phyloP scores from a whole-genome alignment of 2,888 invertebrate genomes.

The Acleris literana region DNA sequence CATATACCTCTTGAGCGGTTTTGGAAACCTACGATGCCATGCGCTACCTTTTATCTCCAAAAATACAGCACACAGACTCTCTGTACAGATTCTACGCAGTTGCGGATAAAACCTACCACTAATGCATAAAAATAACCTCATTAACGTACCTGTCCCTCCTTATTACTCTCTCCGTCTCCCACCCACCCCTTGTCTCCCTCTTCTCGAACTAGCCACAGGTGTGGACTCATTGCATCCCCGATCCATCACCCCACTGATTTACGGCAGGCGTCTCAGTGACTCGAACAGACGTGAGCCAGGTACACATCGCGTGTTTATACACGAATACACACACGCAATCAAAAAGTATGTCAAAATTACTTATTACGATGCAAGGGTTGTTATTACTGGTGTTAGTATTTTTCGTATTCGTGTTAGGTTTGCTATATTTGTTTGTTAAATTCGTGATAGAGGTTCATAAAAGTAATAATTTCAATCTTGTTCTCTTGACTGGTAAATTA shows the following conservation, averaged over 20 bases:
- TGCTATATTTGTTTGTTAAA: too few relatives aligned
- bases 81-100: too few relatives aligned
- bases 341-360: neutral
- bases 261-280: conserved; percentile 1
- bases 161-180: neutral
- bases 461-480: too few relatives aligned
- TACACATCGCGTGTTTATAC: conserved; percentile 14
- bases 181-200: neutral
- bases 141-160: conserved; percentile 21
- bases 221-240: conserved; percentile 22
- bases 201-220: conserved; percentile 3
- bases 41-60: too few relatives aligned
- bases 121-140: neutral
- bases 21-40: too few relatives aligned
- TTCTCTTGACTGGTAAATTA: too few relatives aligned
- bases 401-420: too few relatives aligned
- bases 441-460: too few relatives aligned
- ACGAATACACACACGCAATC: neutral
- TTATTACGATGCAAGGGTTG: too few relatives aligned
- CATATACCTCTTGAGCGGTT: too few relatives aligned
- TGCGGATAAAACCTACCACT: neutral
- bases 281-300: conserved; percentile 12
- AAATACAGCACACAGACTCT: too few relatives aligned
- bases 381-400: too few relatives aligned
- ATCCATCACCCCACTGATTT: conserved; percentile 15